Percentiles rank a stretch among this genome's conserved stretches.
Evolutionary conservation across 1,140 invertebrate species (phyloP).

Genomic region (Centruroides vittatus): DNA sequence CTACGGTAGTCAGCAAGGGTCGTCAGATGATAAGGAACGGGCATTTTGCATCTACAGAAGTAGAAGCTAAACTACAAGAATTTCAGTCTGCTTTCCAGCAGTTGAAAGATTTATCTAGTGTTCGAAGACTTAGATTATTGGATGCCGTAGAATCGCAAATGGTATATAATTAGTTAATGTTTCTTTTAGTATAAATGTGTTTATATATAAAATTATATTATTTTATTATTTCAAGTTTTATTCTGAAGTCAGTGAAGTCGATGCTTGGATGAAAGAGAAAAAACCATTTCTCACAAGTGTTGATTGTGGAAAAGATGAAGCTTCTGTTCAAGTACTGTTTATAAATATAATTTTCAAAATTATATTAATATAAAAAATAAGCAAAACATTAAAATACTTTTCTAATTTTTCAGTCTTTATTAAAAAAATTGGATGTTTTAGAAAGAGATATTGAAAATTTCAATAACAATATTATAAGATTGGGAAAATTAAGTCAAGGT

Average conservation of each 20-base stretch:
- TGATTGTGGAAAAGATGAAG: constrained; percentile 76
- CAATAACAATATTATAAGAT: constrained; percentile 46
- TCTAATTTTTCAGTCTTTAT: constrained; percentile 26
- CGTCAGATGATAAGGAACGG: constrained; percentile 62
- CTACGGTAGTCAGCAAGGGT: constrained; percentile 50
- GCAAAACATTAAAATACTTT: no score
- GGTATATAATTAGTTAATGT: constrained; percentile 29
- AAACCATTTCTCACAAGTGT: constrained; percentile 52
- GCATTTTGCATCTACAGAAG: constrained; percentile 60
- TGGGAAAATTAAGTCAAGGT: constrained; percentile 46
- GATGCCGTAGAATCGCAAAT: constrained; percentile 75
- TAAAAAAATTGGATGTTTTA: constrained; percentile 65
- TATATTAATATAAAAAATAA: background rate
- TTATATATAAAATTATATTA: background rate
- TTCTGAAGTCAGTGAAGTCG: constrained; percentile 69
- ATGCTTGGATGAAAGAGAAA: constrained; percentile 72
- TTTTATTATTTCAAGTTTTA: constrained; percentile 45
- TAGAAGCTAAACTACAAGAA: constrained; percentile 42
- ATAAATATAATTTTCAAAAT: background rate
- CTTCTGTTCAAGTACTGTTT: constrained; percentile 54
- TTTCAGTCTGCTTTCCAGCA: constrained; percentile 32
- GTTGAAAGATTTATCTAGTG: constrained; percentile 52
- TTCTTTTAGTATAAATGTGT: background rate
- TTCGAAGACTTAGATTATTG: constrained; percentile 49
- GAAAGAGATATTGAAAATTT: constrained; percentile 62